Evolutionary conservation across 2,888 invertebrate genomes (phyloP), one percentile per base, ranked within the genome.

Genomic region (Rhagonycha fulva): DNA sequence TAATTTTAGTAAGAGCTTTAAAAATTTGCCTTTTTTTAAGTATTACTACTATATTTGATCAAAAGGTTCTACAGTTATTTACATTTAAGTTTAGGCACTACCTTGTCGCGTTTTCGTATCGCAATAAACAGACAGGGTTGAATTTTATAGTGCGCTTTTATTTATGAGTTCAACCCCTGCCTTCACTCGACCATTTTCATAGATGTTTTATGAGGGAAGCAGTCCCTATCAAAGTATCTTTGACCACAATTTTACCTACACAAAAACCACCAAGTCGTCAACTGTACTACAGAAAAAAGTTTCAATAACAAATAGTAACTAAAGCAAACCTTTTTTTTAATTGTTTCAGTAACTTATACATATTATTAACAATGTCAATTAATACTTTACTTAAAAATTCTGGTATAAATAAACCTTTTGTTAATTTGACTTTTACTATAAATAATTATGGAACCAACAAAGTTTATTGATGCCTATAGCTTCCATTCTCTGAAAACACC

Each of bases 191-290:
- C 79, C 78, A 79, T 81, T 79, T 81, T 82, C 82, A 80, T 81
- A 80, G 82, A 82, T 82, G 83, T 82, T 83, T 83, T 83, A 83
- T 82, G 78, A 82, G 80, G 78, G 79, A 75, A 79, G 77, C 75
- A 19, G 79, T 82, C 82, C 81, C 83, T 68, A 71, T 81, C 69
- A 82, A 79, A 80, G 78, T 79, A 81, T 82, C 74, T 74, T 70
- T 77, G 77, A 74, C 75, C 77, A 72, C 77, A 77, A 75, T 74
- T 23, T 66, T 66, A 68, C 62, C 68, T 71, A 32, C 70, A 67
- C 24, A 66, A 61, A 66, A 47, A 26, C 71, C 62, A 60, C 62
- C 60, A 74, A 74, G 66, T 70, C 62, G 74, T 66, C 68, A 47
- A 74, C 70, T 62, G 23, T 24, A 12, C 19, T 19, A 14, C 19